phyloP scores from a whole-genome alignment of 2,113 vertebrate species.

The Merops nubicus region DNA sequence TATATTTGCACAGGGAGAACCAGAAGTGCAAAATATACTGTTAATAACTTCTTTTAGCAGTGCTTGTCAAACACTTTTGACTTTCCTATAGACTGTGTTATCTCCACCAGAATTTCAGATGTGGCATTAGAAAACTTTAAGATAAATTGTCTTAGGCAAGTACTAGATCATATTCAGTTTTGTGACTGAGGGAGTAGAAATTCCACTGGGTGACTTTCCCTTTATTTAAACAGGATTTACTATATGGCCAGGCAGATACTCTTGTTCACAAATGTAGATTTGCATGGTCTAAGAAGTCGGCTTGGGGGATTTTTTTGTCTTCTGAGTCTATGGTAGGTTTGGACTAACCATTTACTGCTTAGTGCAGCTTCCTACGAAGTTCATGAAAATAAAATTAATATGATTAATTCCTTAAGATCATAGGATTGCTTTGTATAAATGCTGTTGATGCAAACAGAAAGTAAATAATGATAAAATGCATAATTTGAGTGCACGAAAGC shows the following conservation, averaged over 20 bases:
- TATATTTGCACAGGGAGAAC: not conserved
- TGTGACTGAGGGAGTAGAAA: not conserved
- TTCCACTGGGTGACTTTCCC: not conserved
- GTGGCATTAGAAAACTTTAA: not conserved
- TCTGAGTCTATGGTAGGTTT: not conserved
- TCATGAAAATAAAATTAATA: not conserved
- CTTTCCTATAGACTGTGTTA: not conserved
- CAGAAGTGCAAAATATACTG: not conserved
- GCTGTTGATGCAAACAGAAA: not conserved
- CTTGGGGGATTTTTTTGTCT: not conserved
- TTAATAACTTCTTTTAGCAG: not conserved
- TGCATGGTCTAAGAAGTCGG: not conserved
- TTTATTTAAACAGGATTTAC: not conserved
- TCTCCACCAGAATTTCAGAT: not conserved
- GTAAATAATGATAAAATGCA: not conserved
- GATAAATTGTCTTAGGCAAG: not conserved
- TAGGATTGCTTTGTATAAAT: not conserved
- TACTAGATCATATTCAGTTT: not conserved
- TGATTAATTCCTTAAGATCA: not conserved
- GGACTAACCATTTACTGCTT: not conserved
- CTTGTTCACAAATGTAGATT: not conserved
- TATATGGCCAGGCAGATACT: not conserved
- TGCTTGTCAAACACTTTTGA: not conserved
- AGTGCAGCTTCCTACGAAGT: not conserved
- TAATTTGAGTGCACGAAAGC: not conserved